Evolutionary conservation across 35 echinoderm and acorn worm species (phyloP), one percentile per base, ranked within the genome.

Genomic region (Strongylocentrotus purpuratus): DNA sequence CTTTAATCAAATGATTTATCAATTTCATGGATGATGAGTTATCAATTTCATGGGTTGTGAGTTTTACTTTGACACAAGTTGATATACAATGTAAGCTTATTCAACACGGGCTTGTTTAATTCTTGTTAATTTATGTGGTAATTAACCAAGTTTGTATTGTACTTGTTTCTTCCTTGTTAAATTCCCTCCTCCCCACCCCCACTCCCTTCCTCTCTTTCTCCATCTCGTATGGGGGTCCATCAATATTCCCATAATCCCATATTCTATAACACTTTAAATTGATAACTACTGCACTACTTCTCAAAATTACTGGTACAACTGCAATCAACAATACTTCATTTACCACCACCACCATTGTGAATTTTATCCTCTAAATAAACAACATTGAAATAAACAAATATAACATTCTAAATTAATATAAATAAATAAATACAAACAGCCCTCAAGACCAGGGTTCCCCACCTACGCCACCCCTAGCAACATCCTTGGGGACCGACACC

Each of bases 371-470:
- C 1, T 55, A 41, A 41, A 41, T 0, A 12, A 55, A 12, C 0
- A 55, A 55, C 50, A 55, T 55, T 55, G 11, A 55, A 12, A 12
- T 11, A 10, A 55, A 55, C 15, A 55, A 55, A 55, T 55, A 55
- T 55, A 55, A 55, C 10, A 55, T 55, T 11, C 11, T 2, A 55
- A 55, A 55, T 55, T 2, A n/a, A 78, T 28, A 78, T 78, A 9
- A 28, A 78, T 28, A n/a, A 55, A 78, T 78, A 50, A 50, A 50
- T 20, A 28, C 85, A 86, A 4, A 45, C 60, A 98, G 97, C 97
- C 97, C 61, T 98, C 96, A 61, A 94, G 97, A 91, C 97, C 97
- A 6, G 97, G 97, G 9, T 98, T 98, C 95, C 97, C 97, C 86
- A 98, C 95, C 31, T 98, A 98, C 85, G 96, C 97, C n/a, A 88